These are phyloP conservation scores for Ptychoptera contaminata DNA, from an alignment of 2,888 invertebrate genomes.

Conservation along the genomic window DNA sequence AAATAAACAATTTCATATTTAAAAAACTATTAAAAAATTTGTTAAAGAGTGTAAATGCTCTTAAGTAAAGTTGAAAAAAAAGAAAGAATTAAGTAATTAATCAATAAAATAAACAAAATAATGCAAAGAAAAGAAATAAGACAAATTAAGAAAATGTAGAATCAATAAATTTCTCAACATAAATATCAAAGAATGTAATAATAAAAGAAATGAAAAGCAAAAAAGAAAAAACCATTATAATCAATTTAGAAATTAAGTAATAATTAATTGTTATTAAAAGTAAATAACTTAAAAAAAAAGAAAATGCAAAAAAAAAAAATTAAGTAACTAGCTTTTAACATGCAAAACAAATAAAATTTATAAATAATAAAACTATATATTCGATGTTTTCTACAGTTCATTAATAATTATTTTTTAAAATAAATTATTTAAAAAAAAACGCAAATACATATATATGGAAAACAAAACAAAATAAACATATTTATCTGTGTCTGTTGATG, in stretches of 20 bases:
- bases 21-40: no score
- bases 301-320: neutral
- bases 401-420: neutral
- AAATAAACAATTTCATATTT: no score
- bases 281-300: no score
- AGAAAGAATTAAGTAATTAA: no score
- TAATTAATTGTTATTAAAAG: neutral
- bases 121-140: no score
- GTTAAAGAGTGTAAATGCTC: no score
- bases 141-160: no score
- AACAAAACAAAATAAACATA: neutral
- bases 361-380: neutral
- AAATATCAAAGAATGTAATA: neutral
- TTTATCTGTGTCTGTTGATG: constrained; percentile 9
- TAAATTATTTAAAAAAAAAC: neutral
- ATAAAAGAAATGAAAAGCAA: neutral
- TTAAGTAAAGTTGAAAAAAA: no score
- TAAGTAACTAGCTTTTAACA: neutral
- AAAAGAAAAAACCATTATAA: neutral
- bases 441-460: neutral
- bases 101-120: no score
- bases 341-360: neutral
- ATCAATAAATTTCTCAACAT: neutral
- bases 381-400: constrained; percentile 2
- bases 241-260: neutral